phyloP scores from a whole-genome alignment of 2,888 invertebrate genomes.

The Macrostomum cliftonense region DNA sequence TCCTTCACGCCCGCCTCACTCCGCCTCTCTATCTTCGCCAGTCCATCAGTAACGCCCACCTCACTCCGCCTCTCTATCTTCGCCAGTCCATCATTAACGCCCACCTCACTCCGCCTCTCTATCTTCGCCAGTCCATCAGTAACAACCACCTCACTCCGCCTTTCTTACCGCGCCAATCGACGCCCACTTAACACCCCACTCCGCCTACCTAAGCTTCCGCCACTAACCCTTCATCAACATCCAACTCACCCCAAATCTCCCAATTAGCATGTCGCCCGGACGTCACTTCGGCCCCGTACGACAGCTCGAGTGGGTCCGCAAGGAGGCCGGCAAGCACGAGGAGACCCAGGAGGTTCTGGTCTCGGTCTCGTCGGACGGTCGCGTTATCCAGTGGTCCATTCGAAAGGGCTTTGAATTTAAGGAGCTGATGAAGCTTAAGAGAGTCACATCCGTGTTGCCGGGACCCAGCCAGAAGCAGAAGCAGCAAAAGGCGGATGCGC shows the following conservation, averaged over 20 bases:
- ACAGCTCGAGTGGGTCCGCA: constrained; percentile 35
- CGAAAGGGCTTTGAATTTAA: constrained; percentile 33
- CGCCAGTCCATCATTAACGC: background rate
- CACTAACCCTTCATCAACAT: background rate
- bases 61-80: background rate
- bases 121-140: background rate
- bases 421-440: constrained; percentile 36
- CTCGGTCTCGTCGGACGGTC: constrained; percentile 36
- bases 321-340: constrained; percentile 21
- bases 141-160: constrained; percentile 5
- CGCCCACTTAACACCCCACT: background rate
- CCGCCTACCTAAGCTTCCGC: too few species aligned
- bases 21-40: too few species aligned
- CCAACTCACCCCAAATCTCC: background rate
- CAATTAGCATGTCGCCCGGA: constrained; percentile 22
- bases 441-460: constrained; percentile 22
- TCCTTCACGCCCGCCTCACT: too few species aligned
- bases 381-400: constrained; percentile 36
- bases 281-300: constrained; percentile 35
- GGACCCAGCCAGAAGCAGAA: constrained; percentile 19
- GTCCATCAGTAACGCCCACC: too few species aligned
- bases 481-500: constrained; percentile 34
- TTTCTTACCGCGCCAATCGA: background rate
- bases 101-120: constrained; percentile 4
- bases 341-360: constrained; percentile 25